Conservation (phyloP, 1,140 invertebrate genomes). For the Idris sp. region DNA sequence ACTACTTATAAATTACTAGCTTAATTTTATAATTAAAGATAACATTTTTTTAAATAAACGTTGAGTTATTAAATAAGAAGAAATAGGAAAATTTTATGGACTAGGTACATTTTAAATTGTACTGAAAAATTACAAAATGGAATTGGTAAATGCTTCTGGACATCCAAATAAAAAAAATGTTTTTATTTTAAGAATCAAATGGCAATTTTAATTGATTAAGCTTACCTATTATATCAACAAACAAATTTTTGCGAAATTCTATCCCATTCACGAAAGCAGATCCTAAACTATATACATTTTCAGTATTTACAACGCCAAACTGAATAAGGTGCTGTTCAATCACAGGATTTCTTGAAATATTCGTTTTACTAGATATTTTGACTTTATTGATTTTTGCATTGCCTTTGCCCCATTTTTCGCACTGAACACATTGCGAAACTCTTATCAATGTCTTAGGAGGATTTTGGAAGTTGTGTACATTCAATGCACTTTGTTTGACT, state of each 20-base stretch:
- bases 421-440: constrained; percentile 10
- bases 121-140: too few relatives aligned
- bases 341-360: constrained; percentile 5
- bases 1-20: too few relatives aligned
- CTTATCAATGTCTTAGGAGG: constrained; percentile 15
- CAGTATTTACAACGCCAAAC: constrained; percentile 22
- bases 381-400: constrained; percentile 2
- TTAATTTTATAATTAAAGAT: too few relatives aligned
- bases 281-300: constrained; percentile 28
- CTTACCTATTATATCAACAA: constrained; percentile 13
- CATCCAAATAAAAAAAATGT: too few relatives aligned
- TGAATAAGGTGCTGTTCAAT: constrained; percentile 23
- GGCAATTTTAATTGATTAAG: not conserved
- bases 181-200: too few relatives aligned
- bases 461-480: constrained; percentile 26
- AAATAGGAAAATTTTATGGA: too few relatives aligned
- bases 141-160: too few relatives aligned
- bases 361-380: constrained; percentile 18
- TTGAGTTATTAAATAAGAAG: too few relatives aligned
- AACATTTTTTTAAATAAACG: too few relatives aligned
- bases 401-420: constrained; percentile 5
- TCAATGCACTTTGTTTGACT: constrained; percentile 16
- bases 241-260: constrained; percentile 45
- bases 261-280: constrained; percentile 32
- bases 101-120: too few relatives aligned